Evolutionary conservation across 2,113 vertebrate genomes (phyloP).

Genomic region (Marmota monax): DNA sequence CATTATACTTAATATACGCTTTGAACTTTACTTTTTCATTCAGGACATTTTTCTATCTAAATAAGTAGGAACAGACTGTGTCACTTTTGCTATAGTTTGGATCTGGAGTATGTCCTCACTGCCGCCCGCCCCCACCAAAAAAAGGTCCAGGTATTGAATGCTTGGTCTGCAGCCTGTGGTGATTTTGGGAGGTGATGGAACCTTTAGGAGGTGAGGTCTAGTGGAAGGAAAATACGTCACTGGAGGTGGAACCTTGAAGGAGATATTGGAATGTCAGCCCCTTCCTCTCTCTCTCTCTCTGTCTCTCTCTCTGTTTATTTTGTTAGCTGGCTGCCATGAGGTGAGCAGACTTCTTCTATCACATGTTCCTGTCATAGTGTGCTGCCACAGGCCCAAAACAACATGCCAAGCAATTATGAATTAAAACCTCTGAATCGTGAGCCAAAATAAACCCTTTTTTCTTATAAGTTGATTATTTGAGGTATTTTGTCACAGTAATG

Average conservation of each 20-base stretch:
- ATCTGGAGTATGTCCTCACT: not conserved
- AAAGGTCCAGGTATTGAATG: not conserved
- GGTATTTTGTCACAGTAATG: not conserved
- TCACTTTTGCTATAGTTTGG: not conserved
- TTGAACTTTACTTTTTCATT: not conserved
- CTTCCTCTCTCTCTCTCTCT: not conserved
- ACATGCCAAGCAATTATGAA: not conserved
- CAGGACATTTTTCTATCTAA: constrained; percentile 24
- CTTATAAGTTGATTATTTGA: not conserved
- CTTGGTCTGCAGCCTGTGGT: not conserved
- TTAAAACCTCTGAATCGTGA: not conserved
- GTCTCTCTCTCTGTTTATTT: too few species aligned
- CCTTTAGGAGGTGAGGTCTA: not conserved
- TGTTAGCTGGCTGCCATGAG: too few species aligned
- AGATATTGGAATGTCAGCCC: not conserved
- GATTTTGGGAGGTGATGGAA: not conserved
- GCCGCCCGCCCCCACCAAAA: fast-evolving
- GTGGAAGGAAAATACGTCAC: not conserved
- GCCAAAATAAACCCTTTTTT: not conserved
- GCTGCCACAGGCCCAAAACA: not conserved
- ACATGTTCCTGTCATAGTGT: not conserved
- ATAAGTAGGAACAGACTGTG: not conserved
- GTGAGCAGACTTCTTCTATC: not conserved
- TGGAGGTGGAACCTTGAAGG: not conserved
- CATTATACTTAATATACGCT: not conserved